phyloP scores from a whole-genome alignment of 2,888 invertebrate species.

The Aradus depressus region DNA sequence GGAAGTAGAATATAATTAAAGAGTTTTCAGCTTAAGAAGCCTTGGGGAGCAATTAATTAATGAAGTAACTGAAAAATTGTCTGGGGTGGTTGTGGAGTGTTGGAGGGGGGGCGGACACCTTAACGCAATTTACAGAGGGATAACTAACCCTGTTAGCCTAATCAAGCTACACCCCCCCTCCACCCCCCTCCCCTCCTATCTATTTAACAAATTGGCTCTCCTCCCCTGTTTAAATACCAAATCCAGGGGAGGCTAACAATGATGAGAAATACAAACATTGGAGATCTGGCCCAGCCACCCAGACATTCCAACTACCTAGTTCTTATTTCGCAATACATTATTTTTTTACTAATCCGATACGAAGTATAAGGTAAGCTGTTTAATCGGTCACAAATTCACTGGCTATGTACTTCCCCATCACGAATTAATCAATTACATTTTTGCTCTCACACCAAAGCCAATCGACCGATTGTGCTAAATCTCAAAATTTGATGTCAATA shows the following conservation, averaged over 20 bases:
- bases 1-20: constrained; percentile 18
- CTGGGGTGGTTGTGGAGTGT: constrained; percentile 6
- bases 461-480: no score
- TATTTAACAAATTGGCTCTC: constrained; percentile 25
- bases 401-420: no score
- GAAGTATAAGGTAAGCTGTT: no score
- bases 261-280: constrained; percentile 26
- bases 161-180: constrained; percentile 40
- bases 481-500: no score
- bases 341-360: no score
- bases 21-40: constrained; percentile 24
- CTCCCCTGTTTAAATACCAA: constrained; percentile 24
- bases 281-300: no score
- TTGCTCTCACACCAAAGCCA: no score
- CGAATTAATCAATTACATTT: no score
- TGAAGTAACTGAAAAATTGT: constrained; percentile 23
- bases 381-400: no score
- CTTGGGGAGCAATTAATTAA: constrained; percentile 19
- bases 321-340: no score
- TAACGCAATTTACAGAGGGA: constrained; percentile 30
- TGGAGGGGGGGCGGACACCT: constrained; percentile 16
- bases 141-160: constrained; percentile 45
- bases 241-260: constrained; percentile 21
- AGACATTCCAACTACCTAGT: no score
- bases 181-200: constrained; percentile 26